phyloP scores from a whole-genome alignment of 1,140 invertebrate species.

The Papilio glaucus region DNA sequence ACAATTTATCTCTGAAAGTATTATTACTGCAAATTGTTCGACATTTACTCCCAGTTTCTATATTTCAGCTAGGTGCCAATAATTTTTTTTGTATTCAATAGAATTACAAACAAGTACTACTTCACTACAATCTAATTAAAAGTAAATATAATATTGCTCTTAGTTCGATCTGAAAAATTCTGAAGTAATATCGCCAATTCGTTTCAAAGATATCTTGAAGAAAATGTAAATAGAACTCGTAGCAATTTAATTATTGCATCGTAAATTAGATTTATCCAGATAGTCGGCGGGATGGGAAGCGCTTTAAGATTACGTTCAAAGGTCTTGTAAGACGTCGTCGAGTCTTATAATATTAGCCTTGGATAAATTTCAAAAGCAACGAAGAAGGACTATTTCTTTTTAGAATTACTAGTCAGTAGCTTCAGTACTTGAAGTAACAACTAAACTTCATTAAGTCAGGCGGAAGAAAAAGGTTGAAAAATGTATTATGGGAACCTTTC shows the following conservation, averaged over 20 bases:
- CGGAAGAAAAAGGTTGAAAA: slow-evolving; percentile 1
- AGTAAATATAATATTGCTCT: not conserved
- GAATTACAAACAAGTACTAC: too few species aligned
- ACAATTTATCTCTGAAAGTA: too few species aligned
- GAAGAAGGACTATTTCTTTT: slow-evolving; percentile 1
- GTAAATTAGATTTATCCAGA: slow-evolving; percentile 9
- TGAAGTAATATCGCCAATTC: not conserved
- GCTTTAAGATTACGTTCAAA: not conserved
- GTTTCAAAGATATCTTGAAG: not conserved
- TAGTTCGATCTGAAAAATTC: not conserved
- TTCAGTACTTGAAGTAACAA: too few species aligned
- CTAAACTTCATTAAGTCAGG: not conserved
- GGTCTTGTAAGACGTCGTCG: not conserved
- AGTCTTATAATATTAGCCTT: not conserved
- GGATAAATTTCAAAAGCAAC: not conserved
- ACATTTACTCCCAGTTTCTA: too few species aligned
- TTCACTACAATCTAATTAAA: not conserved
- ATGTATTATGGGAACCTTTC: not conserved
- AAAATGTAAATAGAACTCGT: slow-evolving; percentile 13
- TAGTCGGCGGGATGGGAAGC: not conserved
- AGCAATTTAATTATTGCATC: slow-evolving; percentile 1
- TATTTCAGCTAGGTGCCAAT: too few species aligned
- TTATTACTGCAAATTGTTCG: too few species aligned
- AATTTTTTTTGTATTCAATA: too few species aligned
- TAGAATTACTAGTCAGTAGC: not conserved